Evolutionary conservation across 2,797 vertebrate genomes (phyloP).

Genomic region (Tenualosa ilisha): DNA sequence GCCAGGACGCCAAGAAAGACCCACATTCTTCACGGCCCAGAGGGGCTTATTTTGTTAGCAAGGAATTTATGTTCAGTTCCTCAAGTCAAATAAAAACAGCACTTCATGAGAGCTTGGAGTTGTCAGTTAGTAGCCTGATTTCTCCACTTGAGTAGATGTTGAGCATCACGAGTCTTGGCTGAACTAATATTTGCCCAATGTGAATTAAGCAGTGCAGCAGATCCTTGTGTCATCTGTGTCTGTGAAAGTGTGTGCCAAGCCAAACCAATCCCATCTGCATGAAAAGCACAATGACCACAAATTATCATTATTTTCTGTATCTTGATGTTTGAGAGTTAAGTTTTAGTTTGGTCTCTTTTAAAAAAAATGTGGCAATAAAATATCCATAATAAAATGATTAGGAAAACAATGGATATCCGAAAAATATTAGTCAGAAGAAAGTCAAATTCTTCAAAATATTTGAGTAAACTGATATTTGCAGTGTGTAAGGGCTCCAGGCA

Average conservation of each 20-base stretch:
- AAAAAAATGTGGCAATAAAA: not conserved
- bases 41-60: conserved; percentile 64
- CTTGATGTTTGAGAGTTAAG: not conserved
- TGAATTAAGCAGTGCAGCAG: conserved; percentile 55
- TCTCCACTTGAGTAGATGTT: conserved; percentile 62
- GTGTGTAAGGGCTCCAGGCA: conserved; percentile 30
- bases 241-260: not conserved
- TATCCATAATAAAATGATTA: not conserved
- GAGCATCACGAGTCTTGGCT: conserved; percentile 64
- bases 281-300: not conserved
- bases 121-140: conserved; percentile 65
- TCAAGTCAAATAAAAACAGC: conserved; percentile 66
- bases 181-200: conserved; percentile 73
- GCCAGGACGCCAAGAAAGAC: conserved; percentile 57
- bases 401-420: not conserved
- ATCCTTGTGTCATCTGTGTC: not conserved
- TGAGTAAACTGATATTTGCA: conserved; percentile 34
- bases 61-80: conserved; percentile 57
- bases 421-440: not conserved
- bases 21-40: conserved; percentile 68
- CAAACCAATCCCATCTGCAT: not conserved
- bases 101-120: conserved; percentile 61
- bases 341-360: too few relatives aligned
- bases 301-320: not conserved
- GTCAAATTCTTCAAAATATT: conserved; percentile 11